Evolutionary conservation across 2,797 vertebrate species (phyloP).

Genomic region (Nannoperca australis): DNA sequence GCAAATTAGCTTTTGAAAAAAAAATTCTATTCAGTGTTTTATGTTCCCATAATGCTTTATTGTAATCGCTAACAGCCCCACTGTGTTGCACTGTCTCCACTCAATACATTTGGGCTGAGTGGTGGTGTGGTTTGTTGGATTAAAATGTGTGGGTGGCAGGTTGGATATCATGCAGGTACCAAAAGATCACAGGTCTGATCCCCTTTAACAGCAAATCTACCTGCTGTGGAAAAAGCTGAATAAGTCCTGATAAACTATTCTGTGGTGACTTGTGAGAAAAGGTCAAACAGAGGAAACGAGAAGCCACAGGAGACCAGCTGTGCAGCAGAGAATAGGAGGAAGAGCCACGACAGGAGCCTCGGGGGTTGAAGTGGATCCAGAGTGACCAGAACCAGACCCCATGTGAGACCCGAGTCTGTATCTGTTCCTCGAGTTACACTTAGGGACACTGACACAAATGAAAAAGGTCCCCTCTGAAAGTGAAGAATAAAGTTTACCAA

Average conservation of each 20-base stretch:
- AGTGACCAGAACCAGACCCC: neutral
- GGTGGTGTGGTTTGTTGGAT: neutral
- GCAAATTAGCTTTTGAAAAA: slow-evolving; percentile 66
- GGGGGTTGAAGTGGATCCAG: neutral
- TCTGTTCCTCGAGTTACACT: neutral
- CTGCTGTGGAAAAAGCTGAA: neutral
- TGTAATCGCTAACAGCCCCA: slow-evolving; percentile 25
- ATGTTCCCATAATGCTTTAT: slow-evolving; percentile 43
- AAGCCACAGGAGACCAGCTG: neutral
- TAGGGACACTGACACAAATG: neutral
- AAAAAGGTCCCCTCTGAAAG: slow-evolving; percentile 8
- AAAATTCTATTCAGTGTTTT: slow-evolving; percentile 35
- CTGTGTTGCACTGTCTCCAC: slow-evolving; percentile 12
- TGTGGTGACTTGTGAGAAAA: slow-evolving; percentile 18
- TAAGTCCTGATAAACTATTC: neutral
- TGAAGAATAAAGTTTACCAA: slow-evolving; percentile 13
- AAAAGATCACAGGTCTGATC: slow-evolving; percentile 31
- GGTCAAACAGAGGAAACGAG: neutral
- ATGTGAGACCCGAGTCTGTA: neutral
- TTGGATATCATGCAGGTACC: slow-evolving; percentile 2
- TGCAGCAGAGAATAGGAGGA: slow-evolving; percentile 3
- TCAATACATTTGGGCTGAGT: neutral
- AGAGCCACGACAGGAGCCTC: neutral
- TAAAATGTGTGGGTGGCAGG: slow-evolving; percentile 17
- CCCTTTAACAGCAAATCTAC: neutral